Conservation (phyloP, 2,797 vertebrate genomes). For the Melanitta fusca region DNA sequence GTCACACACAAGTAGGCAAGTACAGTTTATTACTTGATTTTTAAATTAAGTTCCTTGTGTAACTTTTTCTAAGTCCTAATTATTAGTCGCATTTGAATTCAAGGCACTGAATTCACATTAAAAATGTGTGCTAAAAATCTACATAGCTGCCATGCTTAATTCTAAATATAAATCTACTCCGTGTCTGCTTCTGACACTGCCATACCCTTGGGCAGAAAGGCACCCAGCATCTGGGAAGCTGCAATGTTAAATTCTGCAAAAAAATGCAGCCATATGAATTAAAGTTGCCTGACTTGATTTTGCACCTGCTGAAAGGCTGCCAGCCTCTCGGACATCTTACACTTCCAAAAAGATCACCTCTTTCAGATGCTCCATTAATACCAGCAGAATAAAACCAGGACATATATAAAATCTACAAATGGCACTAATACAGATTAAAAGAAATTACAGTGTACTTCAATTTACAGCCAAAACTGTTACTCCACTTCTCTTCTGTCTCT, state of each 20-base stretch:
- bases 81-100: background rate
- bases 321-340: constrained; percentile 7
- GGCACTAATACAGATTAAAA: background rate
- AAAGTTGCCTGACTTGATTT: constrained; percentile 48
- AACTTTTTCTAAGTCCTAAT: background rate
- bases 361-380: constrained; percentile 32
- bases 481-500: background rate
- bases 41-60: background rate
- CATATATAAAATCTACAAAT: fast-evolving
- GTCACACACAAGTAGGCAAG: background rate
- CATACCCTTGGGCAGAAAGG: background rate
- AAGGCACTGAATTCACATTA: background rate
- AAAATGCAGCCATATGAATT: constrained; percentile 7
- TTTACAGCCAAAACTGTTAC: background rate
- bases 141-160: background rate
- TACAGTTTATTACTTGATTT: background rate
- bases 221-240: constrained; percentile 23
- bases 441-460: background rate
- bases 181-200: background rate
- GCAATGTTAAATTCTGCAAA: constrained; percentile 12
- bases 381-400: constrained; percentile 11
- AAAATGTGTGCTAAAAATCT: background rate
- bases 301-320: constrained; percentile 20
- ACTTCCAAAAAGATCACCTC: constrained; percentile 20
- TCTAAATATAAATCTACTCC: background rate